Base-by-base conservation (phyloP, 1,140 invertebrate species). In the Augochlora pura region DNA sequence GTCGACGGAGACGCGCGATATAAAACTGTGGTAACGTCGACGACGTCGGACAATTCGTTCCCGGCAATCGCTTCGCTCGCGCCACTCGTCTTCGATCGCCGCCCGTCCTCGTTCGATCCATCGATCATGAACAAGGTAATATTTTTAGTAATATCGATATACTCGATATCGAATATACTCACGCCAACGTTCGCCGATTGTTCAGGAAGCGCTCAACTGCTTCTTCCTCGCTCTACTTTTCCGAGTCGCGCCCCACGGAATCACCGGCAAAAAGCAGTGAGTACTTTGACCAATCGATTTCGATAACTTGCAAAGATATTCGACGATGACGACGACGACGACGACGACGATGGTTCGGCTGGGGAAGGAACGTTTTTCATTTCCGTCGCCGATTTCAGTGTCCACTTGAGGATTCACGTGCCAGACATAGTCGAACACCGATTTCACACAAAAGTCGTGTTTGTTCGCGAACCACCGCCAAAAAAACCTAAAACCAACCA, bases 361-460 rank as follows among this genome's bases (percentile, higher is more conserved):
- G n/a, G n/a, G n/a, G n/a, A n/a, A n/a, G n/a, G n/a, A n/a, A n/a
- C n/a, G n/a, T n/a, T n/a, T n/a, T n/a, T n/a, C n/a, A n/a, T n/a
- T n/a, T n/a, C n/a, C 23, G 39, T 57, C 10, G 3, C 42, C 39
- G 2, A 69, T 86, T 77, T 65, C 91, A 95, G 94, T 78, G 91
- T 94, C 38, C 93, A 94, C 72, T 90, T 95, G 64, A 94, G 93
- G 86, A 89, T 95, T 25, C 91, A 94, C 83, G 91, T 95, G 0
- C 94, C 94, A 10, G 93, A 95, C 85, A 93, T 94, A 68, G 92
- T 94, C 70, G 94, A 94, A 57, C 94, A 94, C 76, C 93, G 94
- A 60, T 90, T 93, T 73, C 94, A 95, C 75, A 94, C 94, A 5
- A 94, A 94, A 81, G 93, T 94, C 46, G 92, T 95, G 38, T 94